A percentile compares a stretch with the other conserved stretches of the same genome.
Conservation (phyloP, 2,888 invertebrate genomes). For the Cyclophora punctaria region DNA sequence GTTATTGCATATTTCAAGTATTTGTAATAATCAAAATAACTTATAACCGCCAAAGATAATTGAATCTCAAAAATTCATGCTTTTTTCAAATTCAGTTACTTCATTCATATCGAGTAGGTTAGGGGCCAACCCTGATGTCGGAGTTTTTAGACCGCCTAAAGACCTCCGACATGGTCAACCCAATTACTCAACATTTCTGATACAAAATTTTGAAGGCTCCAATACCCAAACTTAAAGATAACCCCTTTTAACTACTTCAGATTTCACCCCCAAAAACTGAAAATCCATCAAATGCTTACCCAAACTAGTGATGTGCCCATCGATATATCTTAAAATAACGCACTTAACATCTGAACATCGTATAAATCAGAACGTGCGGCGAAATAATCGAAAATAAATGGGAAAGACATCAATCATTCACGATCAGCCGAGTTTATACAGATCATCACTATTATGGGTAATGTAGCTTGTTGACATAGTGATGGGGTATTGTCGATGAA, state of each 20-base stretch:
- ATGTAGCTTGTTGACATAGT: conserved; percentile 10
- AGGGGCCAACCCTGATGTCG: too few relatives aligned
- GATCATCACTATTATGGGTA: conserved; percentile 9
- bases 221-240: background rate
- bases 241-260: background rate
- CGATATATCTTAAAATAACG: background rate
- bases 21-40: too few relatives aligned
- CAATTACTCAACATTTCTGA: too few relatives aligned
- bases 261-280: background rate
- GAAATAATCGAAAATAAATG: conserved; percentile 23
- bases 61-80: too few relatives aligned
- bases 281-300: background rate
- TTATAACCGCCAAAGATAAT: too few relatives aligned
- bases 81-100: too few relatives aligned
- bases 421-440: conserved; percentile 15
- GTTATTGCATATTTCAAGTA: too few relatives aligned
- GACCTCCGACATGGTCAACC: too few relatives aligned
- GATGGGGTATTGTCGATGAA: background rate
- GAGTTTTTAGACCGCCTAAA: too few relatives aligned
- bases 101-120: too few relatives aligned
- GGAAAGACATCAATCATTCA: conserved; percentile 28
- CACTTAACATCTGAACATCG: conserved; percentile 4
- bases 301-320: background rate
- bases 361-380: conserved; percentile 7
- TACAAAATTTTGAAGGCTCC: too few relatives aligned